phyloP scores from a whole-genome alignment of 2,888 invertebrate species.

The Gandaritis pyraliata region DNA sequence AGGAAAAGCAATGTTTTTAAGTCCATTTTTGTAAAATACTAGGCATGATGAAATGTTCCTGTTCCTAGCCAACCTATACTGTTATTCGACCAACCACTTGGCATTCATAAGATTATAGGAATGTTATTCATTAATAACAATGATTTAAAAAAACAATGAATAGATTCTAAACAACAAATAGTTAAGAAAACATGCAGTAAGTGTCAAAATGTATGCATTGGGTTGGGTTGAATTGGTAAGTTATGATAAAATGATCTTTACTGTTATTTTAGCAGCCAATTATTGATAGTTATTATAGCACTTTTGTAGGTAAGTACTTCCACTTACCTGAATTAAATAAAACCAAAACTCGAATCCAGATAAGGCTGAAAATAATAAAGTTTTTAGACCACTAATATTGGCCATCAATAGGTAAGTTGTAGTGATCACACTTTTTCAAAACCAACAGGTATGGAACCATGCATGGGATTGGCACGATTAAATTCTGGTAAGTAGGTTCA shows the following conservation, averaged over 20 bases:
- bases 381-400: conserved; percentile 67
- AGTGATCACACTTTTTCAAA: not conserved
- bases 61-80: no score
- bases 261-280: conserved; percentile 58
- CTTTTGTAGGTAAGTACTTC: conserved; percentile 63
- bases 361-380: conserved; percentile 82
- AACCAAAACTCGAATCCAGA: conserved; percentile 80
- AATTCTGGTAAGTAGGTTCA: no score
- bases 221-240: not conserved
- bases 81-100: no score
- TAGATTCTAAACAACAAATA: not conserved
- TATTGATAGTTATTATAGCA: conserved; percentile 71
- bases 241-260: conserved; percentile 10
- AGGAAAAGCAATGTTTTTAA: no score
- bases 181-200: conserved; percentile 22
- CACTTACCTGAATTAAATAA: conserved; percentile 79
- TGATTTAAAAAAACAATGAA: no score
- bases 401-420: conserved; percentile 37
- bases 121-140: no score
- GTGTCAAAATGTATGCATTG: conserved; percentile 1
- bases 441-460: not conserved
- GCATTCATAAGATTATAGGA: no score
- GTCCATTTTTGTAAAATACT: no score
- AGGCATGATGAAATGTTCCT: no score
- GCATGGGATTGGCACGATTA: no score